Evolutionary conservation across 53 echinoderm and acorn worm genomes (phyloP).

Genomic region (Temnopleurus reevesii): DNA sequence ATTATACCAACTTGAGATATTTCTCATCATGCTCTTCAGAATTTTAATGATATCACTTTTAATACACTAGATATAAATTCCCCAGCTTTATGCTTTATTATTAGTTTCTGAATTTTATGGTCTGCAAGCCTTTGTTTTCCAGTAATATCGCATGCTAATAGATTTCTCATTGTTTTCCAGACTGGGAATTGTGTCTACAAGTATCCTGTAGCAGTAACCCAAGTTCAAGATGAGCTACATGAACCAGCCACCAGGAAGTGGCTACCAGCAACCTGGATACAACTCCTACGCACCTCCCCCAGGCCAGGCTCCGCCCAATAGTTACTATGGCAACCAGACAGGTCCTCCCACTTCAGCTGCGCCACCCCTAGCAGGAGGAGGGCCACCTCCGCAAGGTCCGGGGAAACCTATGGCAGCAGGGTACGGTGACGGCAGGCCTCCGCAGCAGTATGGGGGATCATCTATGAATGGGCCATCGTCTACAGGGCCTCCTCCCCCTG

Average conservation of each 20-base stretch:
- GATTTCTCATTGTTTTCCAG: too few relatives aligned
- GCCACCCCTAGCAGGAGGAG: neutral
- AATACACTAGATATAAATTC: too few relatives aligned
- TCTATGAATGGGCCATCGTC: constrained; percentile 48
- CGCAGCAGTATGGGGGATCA: neutral
- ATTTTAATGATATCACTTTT: too few relatives aligned
- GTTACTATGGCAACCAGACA: neutral
- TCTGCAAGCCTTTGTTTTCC: too few relatives aligned
- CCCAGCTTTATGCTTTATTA: too few relatives aligned
- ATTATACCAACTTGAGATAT: too few relatives aligned
- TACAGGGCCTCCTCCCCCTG: neutral
- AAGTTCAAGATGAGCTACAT: constrained; percentile 38
- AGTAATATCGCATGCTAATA: too few relatives aligned
- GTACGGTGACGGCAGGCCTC: constrained; percentile 29
- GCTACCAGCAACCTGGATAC: constrained; percentile 8
- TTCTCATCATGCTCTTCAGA: too few relatives aligned
- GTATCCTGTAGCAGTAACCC: too few relatives aligned
- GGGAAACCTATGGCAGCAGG: constrained; percentile 31
- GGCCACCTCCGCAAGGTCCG: neutral
- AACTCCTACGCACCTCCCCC: constrained; percentile 39
- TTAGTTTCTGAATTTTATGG: too few relatives aligned
- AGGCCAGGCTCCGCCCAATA: neutral
- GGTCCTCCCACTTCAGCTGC: neutral
- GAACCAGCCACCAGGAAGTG: constrained; percentile 39
- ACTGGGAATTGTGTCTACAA: too few relatives aligned